Evolutionary conservation across 2,113 vertebrate species (phyloP).

Genomic region (Chloropsis hardwickii): DNA sequence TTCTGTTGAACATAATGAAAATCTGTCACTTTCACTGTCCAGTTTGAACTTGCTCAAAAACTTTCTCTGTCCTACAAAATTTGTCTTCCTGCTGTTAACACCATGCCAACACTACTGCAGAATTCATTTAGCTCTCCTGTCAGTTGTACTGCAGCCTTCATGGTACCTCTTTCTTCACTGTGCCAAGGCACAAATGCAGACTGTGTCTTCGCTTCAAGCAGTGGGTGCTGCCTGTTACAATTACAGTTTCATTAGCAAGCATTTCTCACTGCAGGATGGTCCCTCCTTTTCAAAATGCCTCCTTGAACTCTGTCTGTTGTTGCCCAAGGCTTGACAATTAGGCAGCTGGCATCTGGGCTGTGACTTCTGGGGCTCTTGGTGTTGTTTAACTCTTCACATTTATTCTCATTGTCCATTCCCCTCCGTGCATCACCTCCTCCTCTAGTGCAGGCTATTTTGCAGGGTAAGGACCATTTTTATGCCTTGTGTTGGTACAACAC

Average conservation of each 20-base stretch:
- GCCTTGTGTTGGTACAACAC: background rate
- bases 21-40: background rate
- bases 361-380: background rate
- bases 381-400: background rate
- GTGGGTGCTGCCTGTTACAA: background rate
- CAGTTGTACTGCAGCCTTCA: background rate
- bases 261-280: background rate
- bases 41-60: background rate
- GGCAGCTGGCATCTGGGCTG: background rate
- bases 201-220: background rate
- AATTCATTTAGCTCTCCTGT: background rate
- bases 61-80: background rate
- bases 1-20: background rate
- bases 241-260: background rate
- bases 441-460: background rate
- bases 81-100: background rate
- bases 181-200: background rate
- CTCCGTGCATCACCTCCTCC: background rate
- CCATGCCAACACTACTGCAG: background rate
- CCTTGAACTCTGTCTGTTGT: background rate
- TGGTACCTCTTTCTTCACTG: background rate
- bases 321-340: background rate
- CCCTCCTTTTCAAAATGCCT: background rate
- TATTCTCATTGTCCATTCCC: fast-evolving
- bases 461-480: background rate